phyloP scores from a whole-genome alignment of 1,140 invertebrate genomes.

The Lepidurus packardi region DNA sequence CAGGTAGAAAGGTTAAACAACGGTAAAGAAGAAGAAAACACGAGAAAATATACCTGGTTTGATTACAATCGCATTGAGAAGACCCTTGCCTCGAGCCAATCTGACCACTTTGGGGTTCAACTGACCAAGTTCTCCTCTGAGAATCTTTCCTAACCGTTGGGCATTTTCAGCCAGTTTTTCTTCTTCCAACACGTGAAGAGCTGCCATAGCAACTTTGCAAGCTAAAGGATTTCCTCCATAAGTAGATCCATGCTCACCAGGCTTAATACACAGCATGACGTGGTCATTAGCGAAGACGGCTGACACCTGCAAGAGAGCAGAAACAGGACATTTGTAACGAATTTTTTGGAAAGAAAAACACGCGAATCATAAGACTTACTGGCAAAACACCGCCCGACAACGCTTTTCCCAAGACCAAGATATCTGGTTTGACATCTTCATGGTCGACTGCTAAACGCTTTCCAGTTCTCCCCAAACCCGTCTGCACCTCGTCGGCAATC shows the following conservation, averaged over 20 bases:
- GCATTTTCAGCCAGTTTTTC: conserved; percentile 88
- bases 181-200: conserved; percentile 71
- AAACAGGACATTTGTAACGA: too few species aligned
- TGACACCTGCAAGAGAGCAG: conserved; percentile 54
- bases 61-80: conserved; percentile 96
- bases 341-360: too few species aligned
- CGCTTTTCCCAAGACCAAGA: conserved; percentile 92
- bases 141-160: conserved; percentile 65
- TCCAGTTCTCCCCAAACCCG: conserved; percentile 84
- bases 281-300: conserved; percentile 78
- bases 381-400: conserved; percentile 94
- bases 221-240: conserved; percentile 97
- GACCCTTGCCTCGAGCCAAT: conserved; percentile 82
- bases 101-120: conserved; percentile 69
- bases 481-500: conserved; percentile 98
- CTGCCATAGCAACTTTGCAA: conserved; percentile 72
- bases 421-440: conserved; percentile 87
- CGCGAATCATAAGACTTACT: conserved; percentile 47
- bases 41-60: conserved; percentile 57
- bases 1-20: too few species aligned
- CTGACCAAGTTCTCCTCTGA: conserved; percentile 65
- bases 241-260: conserved; percentile 95
- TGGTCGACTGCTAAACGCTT: conserved; percentile 82
- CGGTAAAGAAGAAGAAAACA: too few species aligned
- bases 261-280: conserved; percentile 84